These are phyloP conservation scores for Habropoda laboriosa DNA, from an alignment of 1,140 invertebrate genomes.

Conservation along the genomic window DNA sequence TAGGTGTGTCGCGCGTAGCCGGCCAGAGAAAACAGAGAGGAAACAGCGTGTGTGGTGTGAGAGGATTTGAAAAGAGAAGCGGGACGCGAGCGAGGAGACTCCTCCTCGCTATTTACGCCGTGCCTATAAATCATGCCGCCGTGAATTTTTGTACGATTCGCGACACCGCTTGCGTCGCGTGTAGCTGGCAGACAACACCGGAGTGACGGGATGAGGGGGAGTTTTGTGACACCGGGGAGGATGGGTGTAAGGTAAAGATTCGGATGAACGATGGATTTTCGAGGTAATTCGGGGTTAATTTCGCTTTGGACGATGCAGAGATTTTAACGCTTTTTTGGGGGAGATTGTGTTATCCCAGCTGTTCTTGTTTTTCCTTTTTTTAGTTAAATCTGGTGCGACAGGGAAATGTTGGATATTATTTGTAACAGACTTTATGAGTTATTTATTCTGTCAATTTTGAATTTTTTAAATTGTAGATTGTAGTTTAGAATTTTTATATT, in stretches of 20 bases:
- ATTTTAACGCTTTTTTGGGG: not conserved
- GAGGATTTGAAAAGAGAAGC: no score
- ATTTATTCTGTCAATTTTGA: no score
- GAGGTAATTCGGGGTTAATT: not conserved
- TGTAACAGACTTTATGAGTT: no score
- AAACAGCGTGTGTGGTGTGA: no score
- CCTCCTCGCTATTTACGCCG: conserved; percentile 64
- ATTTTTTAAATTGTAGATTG: no score
- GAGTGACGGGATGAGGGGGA: no score
- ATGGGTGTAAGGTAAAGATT: conserved; percentile 1
- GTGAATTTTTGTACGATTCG: conserved; percentile 59
- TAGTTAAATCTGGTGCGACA: no score
- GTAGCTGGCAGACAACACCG: not conserved
- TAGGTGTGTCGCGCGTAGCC: not conserved
- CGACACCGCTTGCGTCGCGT: conserved; percentile 40
- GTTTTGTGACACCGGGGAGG: not conserved
- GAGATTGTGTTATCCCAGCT: no score
- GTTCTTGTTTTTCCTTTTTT: no score
- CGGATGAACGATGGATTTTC: not conserved
- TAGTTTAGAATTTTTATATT: no score
- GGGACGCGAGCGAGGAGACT: conserved; percentile 1
- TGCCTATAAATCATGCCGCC: conserved; percentile 68
- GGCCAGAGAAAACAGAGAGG: conserved; percentile 25
- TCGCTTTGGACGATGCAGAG: not conserved
- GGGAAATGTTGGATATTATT: no score